These are phyloP conservation scores for Allobates femoralis DNA, from an alignment of 2,797 vertebrate genomes.

Conservation along the genomic window DNA sequence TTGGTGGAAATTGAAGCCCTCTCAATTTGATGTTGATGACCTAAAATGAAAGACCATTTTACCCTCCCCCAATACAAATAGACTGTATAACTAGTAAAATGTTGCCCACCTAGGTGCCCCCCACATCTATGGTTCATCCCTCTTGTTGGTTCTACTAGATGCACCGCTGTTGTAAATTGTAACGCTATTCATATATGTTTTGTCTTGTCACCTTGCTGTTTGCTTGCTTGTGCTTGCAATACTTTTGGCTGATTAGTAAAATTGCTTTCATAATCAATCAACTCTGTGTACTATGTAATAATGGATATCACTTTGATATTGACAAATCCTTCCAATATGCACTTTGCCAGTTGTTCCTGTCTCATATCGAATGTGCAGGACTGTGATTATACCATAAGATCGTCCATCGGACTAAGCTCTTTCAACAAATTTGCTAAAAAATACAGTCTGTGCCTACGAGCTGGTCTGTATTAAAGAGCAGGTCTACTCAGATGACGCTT, in stretches of 20 bases:
- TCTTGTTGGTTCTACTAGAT: constrained; percentile 37
- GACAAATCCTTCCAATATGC: not conserved
- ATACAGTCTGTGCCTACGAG: too few species aligned
- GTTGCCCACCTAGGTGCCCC: not conserved
- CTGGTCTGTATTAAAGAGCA: too few species aligned
- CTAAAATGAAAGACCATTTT: too few species aligned
- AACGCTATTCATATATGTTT: not conserved
- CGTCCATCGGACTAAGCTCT: not conserved
- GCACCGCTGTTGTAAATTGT: constrained; percentile 18
- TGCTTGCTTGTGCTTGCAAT: constrained; percentile 40
- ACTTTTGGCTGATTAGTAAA: constrained; percentile 43
- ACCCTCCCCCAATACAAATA: not conserved
- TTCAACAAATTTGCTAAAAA: not conserved
- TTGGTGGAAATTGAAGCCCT: too few species aligned
- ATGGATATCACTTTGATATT: not conserved
- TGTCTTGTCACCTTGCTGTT: not conserved
- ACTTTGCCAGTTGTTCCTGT: not conserved
- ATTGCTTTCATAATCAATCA: constrained; percentile 31
- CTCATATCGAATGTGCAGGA: not conserved
- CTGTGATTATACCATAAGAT: not conserved
- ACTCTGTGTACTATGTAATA: not conserved
- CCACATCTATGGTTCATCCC: not conserved
- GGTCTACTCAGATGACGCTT: not conserved
- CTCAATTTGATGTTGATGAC: too few species aligned
- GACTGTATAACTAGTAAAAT: not conserved